A percentile compares a stretch with the other conserved stretches of the same genome.
Evolutionary conservation across 2,797 vertebrate species (phyloP).

Genomic region (Neomorphus geoffroyi): DNA sequence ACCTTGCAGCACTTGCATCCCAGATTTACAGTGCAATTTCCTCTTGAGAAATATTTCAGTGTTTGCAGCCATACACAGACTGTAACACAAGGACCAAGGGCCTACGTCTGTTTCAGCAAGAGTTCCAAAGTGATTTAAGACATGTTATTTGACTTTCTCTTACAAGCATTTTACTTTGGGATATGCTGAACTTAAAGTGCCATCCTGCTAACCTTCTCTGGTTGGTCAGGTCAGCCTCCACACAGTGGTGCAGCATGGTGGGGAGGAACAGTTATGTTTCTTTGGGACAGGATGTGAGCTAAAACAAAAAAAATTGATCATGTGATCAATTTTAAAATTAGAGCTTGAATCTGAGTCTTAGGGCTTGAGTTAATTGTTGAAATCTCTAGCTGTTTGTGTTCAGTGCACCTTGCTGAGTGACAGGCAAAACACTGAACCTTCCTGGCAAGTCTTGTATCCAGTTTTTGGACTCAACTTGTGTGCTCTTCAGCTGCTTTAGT

Average conservation of each 20-base stretch:
- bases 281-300: not conserved
- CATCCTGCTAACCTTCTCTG: not conserved
- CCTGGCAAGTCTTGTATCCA: not conserved
- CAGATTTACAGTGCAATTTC: not conserved
- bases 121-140: not conserved
- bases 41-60: not conserved
- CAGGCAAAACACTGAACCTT: not conserved
- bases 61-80: not conserved
- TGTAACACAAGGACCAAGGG: not conserved
- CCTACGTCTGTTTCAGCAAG: not conserved
- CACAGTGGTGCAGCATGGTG: not conserved
- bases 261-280: not conserved
- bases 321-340: not conserved
- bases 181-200: not conserved
- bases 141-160: not conserved
- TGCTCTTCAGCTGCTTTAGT: not conserved
- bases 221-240: not conserved
- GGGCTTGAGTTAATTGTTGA: not conserved
- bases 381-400: not conserved
- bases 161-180: not conserved
- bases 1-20: not conserved
- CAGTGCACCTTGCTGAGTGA: not conserved
- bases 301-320: not conserved
- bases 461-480: not conserved
- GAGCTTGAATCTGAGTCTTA: not conserved